Conservation (phyloP, 2,113 vertebrate species). For the Machaerirhynchus nigripectus region DNA sequence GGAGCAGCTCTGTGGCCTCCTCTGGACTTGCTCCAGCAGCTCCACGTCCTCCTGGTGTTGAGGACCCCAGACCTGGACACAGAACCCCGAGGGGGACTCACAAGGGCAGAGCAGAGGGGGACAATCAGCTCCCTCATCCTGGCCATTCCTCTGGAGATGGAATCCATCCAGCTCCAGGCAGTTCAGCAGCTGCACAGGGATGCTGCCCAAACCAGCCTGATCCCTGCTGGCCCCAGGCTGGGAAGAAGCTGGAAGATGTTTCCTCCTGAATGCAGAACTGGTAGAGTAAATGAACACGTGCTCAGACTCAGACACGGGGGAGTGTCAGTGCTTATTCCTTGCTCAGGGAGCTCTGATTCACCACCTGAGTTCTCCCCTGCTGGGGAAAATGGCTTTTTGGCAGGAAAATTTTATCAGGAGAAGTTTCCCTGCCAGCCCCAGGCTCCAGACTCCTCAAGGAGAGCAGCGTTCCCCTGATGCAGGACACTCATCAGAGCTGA, state of each 20-base stretch:
- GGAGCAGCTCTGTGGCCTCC: rapidly evolving
- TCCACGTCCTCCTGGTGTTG: background rate
- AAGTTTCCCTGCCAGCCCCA: background rate
- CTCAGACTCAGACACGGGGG: rapidly evolving
- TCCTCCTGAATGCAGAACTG: background rate
- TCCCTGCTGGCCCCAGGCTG: background rate
- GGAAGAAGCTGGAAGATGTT: background rate
- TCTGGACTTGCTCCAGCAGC: rapidly evolving
- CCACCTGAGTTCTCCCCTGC: background rate
- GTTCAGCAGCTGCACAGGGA: background rate
- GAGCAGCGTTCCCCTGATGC: background rate
- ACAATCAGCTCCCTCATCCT: background rate
- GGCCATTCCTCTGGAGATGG: background rate
- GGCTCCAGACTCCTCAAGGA: background rate
- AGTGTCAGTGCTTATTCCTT: background rate
- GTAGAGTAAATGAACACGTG: rapidly evolving
- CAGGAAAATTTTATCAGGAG: background rate
- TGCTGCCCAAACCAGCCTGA: background rate
- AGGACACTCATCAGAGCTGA: background rate
- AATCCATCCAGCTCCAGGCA: background rate
- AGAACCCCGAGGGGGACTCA: background rate
- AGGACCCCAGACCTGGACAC: background rate
- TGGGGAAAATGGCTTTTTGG: background rate
- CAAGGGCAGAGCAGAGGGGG: background rate
- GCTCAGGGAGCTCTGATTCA: background rate